Base-by-base conservation (phyloP, 2,113 vertebrate genomes). In the Rhinolophus sinicus region DNA sequence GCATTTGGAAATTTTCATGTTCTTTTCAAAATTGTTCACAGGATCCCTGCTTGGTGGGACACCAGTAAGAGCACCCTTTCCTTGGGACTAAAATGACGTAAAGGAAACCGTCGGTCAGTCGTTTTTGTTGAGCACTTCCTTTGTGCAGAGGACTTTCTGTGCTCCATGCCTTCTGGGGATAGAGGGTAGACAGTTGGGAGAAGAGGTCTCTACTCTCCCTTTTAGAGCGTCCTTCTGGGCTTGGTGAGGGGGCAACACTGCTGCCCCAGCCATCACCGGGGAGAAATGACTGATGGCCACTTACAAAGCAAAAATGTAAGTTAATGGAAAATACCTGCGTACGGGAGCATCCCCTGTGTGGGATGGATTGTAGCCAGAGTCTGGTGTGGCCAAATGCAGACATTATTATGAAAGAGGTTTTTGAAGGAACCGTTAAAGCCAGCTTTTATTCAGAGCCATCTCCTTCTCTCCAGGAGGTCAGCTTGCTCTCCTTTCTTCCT, bases 1-100 rank as follows among this genome's bases (percentile, higher is more conserved):
- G 90, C 38, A 88, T 73, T 81, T 90, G 81, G 81, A 88, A 96
- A 62, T 28, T 70, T 96, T 52, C 52, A 24, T 95, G 87, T 96
- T 86, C 81, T 90, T 87, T 92, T 97, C 47, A 58, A 3, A 87
- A 72, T 90, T 50, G 33, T 76, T 84, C 88, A 58, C 24, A 54
- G n/a, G 72, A 47, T 76, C 62, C 64, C 60, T 88, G 28, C 88
- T 94, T 54, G 75, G 58, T 52, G 67, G 56, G 58, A 58, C 40
- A 84, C 75, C 24, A 81, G 1, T 65, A 26, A 80, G 19, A 92
- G n/a, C n/a, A 35, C 33, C 54, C 24, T 70, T 87, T 40, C 21
- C 40, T 38, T 83, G 77, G 35, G 70, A 84, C 78, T 83, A 47
- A 86, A 83, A 47, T 75, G 85, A 44, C 38, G 54, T 50, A 70